These are phyloP conservation scores for Cathartes aura DNA, from an alignment of 2,113 vertebrate genomes.

Conservation along the genomic window DNA sequence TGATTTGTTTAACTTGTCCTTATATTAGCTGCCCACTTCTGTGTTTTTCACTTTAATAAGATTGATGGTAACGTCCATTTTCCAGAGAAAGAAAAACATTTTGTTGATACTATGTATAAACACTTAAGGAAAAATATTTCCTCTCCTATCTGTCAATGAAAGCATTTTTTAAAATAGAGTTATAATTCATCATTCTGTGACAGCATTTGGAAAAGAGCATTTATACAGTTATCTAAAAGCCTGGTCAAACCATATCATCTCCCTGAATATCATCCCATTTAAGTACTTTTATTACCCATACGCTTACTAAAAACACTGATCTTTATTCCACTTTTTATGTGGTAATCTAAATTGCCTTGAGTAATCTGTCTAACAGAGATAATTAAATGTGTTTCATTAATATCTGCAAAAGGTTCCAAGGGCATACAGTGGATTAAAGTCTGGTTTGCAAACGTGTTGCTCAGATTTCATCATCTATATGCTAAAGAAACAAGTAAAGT, in stretches of 20 bases:
- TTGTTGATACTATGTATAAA: slow-evolving; percentile 15
- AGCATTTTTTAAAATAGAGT: slow-evolving; percentile 27
- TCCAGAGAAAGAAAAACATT: slow-evolving; percentile 24
- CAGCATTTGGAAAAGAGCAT: slow-evolving; percentile 44
- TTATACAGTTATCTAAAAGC: slow-evolving; percentile 44
- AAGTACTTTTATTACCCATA: slow-evolving; percentile 45
- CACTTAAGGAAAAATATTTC: slow-evolving; percentile 20
- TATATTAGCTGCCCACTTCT: slow-evolving; percentile 12
- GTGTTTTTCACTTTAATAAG: slow-evolving; percentile 20
- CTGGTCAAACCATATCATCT: background rate
- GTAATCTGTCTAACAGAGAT: slow-evolving; percentile 21
- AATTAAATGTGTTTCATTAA: slow-evolving; percentile 40
- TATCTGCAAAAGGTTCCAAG: background rate
- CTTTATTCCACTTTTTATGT: background rate
- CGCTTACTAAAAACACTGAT: background rate
- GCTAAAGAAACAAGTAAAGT: background rate
- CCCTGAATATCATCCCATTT: slow-evolving; percentile 10
- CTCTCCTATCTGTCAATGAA: slow-evolving; percentile 21
- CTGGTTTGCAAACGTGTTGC: background rate
- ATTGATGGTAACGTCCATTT: background rate
- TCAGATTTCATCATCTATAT: background rate
- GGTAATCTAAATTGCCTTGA: slow-evolving; percentile 14
- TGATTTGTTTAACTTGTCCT: background rate
- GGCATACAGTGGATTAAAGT: background rate
- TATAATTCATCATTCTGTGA: slow-evolving; percentile 45